phyloP scores from a whole-genome alignment of 2,888 invertebrate species.

The Phaedon cochleariae region DNA sequence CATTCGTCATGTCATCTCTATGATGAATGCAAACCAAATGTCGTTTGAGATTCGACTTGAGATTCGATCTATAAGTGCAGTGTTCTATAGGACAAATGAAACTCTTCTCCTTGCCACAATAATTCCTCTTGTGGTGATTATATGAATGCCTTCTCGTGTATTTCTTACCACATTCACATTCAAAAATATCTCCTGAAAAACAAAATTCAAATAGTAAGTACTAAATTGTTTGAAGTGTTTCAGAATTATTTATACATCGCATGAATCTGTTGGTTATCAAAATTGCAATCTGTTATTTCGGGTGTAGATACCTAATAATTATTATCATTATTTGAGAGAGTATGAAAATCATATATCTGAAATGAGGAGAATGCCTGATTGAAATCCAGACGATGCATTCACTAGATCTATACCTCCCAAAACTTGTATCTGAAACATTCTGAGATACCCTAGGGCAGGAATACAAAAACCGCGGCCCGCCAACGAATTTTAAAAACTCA shows the following conservation, averaged over 20 bases:
- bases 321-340: too few relatives aligned
- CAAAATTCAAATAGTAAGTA: constrained; percentile 21
- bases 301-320: too few relatives aligned
- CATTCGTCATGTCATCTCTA: background rate
- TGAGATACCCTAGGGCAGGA: too few relatives aligned
- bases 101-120: constrained; percentile 27
- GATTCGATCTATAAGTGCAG: constrained; percentile 23
- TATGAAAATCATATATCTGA: too few relatives aligned
- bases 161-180: background rate
- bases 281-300: too few relatives aligned
- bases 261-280: too few relatives aligned
- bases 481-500: too few relatives aligned
- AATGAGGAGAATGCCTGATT: too few relatives aligned
- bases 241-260: constrained; percentile 29
- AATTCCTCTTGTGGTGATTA: constrained; percentile 20
- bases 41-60: constrained; percentile 18
- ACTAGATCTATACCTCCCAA: too few relatives aligned
- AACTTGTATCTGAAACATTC: too few relatives aligned
- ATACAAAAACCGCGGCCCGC: too few relatives aligned
- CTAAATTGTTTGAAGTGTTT: constrained; percentile 29
- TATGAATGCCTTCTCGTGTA: background rate
- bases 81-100: constrained; percentile 17
- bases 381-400: too few relatives aligned
- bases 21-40: constrained; percentile 14
- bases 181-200: background rate